These are phyloP conservation scores for Astur gentilis DNA, from an alignment of 2,113 vertebrate species.

Conservation along the genomic window DNA sequence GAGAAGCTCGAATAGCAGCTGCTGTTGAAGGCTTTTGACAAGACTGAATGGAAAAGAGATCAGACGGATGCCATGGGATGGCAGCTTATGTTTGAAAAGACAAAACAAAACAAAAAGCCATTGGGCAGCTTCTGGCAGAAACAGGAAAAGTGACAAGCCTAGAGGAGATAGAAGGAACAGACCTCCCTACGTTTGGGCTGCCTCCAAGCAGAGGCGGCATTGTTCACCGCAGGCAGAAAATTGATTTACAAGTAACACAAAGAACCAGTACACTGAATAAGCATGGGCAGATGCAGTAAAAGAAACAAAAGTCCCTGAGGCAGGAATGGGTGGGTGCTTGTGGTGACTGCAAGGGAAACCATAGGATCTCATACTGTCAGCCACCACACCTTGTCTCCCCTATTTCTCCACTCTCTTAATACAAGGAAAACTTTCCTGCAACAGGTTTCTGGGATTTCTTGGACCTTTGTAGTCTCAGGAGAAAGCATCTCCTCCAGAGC, in stretches of 20 bases:
- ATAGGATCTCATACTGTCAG: background rate
- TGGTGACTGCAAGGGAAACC: background rate
- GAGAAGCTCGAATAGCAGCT: background rate
- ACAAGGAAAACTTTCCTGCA: background rate
- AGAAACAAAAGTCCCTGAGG: background rate
- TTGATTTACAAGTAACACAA: constrained; percentile 40
- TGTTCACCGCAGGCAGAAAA: constrained; percentile 20
- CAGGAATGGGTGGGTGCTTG: background rate
- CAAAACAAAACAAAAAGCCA: background rate
- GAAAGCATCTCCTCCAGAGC: background rate
- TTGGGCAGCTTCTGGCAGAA: constrained; percentile 21
- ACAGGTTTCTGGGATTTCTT: background rate
- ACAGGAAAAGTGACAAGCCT: background rate
- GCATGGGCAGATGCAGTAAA: background rate
- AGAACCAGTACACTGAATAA: background rate
- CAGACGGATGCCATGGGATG: background rate
- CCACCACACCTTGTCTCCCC: background rate
- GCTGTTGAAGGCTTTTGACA: background rate
- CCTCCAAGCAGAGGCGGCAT: background rate
- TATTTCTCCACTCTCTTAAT: background rate
- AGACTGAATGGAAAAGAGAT: background rate
- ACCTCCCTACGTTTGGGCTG: background rate
- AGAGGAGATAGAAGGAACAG: constrained; percentile 2
- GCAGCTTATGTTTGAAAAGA: background rate
- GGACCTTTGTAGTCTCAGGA: background rate